Conservation (phyloP, 2,888 invertebrate genomes). For the Bibio marci region DNA sequence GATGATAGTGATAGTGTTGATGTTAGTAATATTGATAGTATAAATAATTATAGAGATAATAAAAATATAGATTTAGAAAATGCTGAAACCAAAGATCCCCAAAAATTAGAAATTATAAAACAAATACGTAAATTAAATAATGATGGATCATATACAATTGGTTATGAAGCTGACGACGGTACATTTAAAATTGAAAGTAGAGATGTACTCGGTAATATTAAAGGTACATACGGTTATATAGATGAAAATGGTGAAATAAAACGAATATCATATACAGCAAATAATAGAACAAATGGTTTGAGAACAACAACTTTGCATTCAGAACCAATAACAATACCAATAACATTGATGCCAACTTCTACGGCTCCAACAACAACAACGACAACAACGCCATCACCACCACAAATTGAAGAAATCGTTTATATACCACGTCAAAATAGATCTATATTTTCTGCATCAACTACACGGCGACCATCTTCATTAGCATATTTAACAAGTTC, state of each 20-base stretch:
- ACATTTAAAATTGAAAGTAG: constrained; percentile 72
- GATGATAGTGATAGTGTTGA: constrained; percentile 16
- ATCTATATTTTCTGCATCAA: constrained; percentile 25
- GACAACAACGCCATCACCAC: neutral
- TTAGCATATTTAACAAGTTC: constrained; percentile 26
- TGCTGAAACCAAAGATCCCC: constrained; percentile 46
- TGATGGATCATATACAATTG: constrained; percentile 70
- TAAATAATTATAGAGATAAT: constrained; percentile 18
- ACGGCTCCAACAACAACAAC: too few relatives aligned
- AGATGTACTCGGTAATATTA: constrained; percentile 61
- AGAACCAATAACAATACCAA: constrained; percentile 18
- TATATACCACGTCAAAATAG: constrained; percentile 23
- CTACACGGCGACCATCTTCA: constrained; percentile 37
- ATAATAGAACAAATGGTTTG: constrained; percentile 30
- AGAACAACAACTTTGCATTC: constrained; percentile 16
- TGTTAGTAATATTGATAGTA: constrained; percentile 13
- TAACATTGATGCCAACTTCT: constrained; percentile 17
- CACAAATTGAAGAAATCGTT: constrained; percentile 22
- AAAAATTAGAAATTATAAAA: constrained; percentile 61
- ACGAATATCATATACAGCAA: constrained; percentile 52
- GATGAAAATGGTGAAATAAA: constrained; percentile 63
- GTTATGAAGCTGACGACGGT: constrained; percentile 72
- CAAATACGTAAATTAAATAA: constrained; percentile 65
- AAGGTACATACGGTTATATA: constrained; percentile 68
- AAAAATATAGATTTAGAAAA: constrained; percentile 11